phyloP scores from a whole-genome alignment of 2,888 invertebrate species.

The Phortica okadai region DNA sequence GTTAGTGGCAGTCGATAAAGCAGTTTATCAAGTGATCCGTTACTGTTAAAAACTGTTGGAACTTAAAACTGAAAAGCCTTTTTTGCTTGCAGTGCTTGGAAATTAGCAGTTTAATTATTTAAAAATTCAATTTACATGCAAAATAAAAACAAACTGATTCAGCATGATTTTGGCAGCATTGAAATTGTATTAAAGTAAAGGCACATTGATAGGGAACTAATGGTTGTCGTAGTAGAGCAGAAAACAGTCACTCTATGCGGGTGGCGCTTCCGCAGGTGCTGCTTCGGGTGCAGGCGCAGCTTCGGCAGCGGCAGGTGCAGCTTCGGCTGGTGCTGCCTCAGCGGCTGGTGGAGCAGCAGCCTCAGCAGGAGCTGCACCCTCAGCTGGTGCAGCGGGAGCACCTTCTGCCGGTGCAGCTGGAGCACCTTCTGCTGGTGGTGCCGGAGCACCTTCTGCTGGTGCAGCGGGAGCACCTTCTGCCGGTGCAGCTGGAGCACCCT shows the following conservation, averaged over 20 bases:
- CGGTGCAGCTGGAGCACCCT: constrained; percentile 55
- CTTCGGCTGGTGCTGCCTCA: constrained; percentile 46
- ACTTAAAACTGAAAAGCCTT: constrained; percentile 49
- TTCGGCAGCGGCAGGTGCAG: constrained; percentile 53
- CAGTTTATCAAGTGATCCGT: constrained; percentile 38
- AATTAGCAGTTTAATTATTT: constrained; percentile 27
- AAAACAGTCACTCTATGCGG: constrained; percentile 53
- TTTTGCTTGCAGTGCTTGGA: constrained; percentile 60
- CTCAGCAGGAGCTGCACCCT: constrained; percentile 54
- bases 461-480: constrained; percentile 57
- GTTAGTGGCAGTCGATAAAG: constrained; percentile 38
- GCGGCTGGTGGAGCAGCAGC: constrained; percentile 62
- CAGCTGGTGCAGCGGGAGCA: constrained; percentile 55
- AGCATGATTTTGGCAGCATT: constrained; percentile 51
- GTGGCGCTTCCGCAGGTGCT: constrained; percentile 56
- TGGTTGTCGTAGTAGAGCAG: background rate
- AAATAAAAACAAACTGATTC: constrained; percentile 51
- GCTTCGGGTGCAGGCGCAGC: constrained; percentile 56
- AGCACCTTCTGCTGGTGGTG: constrained; percentile 67
- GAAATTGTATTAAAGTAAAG: constrained; percentile 46
- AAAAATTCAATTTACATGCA: constrained; percentile 46
- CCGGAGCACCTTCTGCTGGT: constrained; percentile 55
- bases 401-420: constrained; percentile 59
- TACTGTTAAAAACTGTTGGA: constrained; percentile 51
- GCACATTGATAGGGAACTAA: constrained; percentile 11